Evolutionary conservation across 1,140 invertebrate species (phyloP).

Genomic region (Drosophila yakuba): DNA sequence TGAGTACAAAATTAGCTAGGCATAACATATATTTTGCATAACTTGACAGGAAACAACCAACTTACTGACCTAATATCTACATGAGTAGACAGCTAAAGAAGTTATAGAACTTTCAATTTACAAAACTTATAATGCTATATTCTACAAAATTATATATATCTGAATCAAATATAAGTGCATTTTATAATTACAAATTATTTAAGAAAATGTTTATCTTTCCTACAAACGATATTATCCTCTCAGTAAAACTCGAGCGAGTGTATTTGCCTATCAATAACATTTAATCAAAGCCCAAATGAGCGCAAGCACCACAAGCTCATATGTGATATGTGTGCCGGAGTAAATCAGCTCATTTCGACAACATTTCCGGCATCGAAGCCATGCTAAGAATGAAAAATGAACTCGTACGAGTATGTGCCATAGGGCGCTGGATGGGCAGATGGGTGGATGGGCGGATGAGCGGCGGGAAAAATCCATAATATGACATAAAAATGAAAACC

Average conservation of each 20-base stretch:
- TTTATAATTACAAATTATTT: too few relatives aligned
- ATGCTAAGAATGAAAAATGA: slow-evolving; percentile 82
- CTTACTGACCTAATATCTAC: too few relatives aligned
- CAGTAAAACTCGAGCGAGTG: background rate
- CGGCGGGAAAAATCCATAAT: slow-evolving; percentile 68
- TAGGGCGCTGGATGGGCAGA: slow-evolving; percentile 5
- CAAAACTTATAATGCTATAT: too few relatives aligned
- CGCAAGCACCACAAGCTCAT: slow-evolving; percentile 33
- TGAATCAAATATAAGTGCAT: too few relatives aligned
- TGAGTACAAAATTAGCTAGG: too few relatives aligned
- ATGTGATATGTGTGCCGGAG: slow-evolving; percentile 34
- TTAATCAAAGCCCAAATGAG: slow-evolving; percentile 66
- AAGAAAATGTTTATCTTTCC: too few relatives aligned
- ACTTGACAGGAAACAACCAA: too few relatives aligned
- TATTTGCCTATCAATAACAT: slow-evolving; percentile 56
- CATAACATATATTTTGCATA: too few relatives aligned
- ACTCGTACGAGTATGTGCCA: slow-evolving; percentile 28
- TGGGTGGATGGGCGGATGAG: slow-evolving; percentile 6
- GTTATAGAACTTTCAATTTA: too few relatives aligned
- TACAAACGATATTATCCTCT: background rate
- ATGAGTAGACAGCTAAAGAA: too few relatives aligned
- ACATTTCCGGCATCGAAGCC: slow-evolving; percentile 78
- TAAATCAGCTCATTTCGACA: slow-evolving; percentile 77
- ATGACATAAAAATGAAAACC: slow-evolving; percentile 81
- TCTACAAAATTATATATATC: too few relatives aligned